phyloP scores from a whole-genome alignment of 2,888 invertebrate genomes.

The Pardosa pseudoannulata region DNA sequence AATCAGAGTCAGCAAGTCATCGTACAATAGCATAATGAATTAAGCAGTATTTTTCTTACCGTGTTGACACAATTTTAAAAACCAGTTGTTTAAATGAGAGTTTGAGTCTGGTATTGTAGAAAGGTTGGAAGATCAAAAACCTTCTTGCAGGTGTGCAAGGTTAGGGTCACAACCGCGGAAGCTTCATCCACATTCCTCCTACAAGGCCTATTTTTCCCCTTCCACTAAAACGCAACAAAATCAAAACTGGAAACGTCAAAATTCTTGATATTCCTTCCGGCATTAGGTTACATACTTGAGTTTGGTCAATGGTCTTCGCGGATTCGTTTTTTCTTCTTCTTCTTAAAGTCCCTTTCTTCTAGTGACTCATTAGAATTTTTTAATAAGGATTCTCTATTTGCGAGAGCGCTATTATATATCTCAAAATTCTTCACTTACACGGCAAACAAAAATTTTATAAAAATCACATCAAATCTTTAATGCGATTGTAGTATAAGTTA shows the following conservation, averaged over 20 bases:
- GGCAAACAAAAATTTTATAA: too few species aligned
- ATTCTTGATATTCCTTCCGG: slow-evolving; percentile 1
- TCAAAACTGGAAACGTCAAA: slow-evolving; percentile 23
- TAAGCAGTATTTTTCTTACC: too few species aligned
- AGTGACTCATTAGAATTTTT: too few species aligned
- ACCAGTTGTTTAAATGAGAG: slow-evolving; percentile 3
- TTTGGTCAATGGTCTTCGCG: neutral
- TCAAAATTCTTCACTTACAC: too few species aligned
- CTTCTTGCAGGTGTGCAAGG: slow-evolving; percentile 55
- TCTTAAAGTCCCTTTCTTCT: too few species aligned
- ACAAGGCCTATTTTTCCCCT: slow-evolving; percentile 47
- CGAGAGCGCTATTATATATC: too few species aligned
- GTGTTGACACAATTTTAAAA: slow-evolving; percentile 8
- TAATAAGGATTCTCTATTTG: too few species aligned
- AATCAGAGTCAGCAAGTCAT: too few species aligned
- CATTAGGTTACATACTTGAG: slow-evolving; percentile 20
- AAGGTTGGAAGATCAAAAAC: slow-evolving; percentile 45
- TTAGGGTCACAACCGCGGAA: slow-evolving; percentile 52
- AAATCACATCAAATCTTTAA: too few species aligned
- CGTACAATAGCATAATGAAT: too few species aligned
- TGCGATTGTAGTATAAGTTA: too few species aligned
- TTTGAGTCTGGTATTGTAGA: slow-evolving; percentile 22
- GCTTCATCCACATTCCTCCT: slow-evolving; percentile 24
- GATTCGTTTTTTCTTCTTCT: neutral
- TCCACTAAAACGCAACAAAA: neutral